Conservation (phyloP, 2,113 vertebrate species). For the Bubo bubo region DNA sequence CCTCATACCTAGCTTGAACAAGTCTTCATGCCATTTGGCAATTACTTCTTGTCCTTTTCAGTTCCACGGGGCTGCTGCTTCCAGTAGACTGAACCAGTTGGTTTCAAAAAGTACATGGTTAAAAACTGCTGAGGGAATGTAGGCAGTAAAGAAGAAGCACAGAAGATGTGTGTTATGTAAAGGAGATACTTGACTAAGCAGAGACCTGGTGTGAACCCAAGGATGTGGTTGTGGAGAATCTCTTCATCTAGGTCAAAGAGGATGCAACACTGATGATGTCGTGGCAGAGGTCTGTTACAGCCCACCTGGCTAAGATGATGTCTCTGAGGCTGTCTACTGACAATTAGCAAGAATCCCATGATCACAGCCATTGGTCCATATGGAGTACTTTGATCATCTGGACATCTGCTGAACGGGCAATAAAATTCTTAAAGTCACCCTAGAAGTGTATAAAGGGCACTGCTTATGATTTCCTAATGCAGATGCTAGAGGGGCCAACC, state of each 20-base stretch:
- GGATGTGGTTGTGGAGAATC: not conserved
- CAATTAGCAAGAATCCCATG: not conserved
- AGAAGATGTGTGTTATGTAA: not conserved
- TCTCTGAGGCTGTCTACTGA: not conserved
- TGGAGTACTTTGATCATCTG: not conserved
- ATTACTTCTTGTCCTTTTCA: not conserved
- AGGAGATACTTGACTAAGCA: not conserved
- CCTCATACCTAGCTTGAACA: not conserved
- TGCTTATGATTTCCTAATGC: not conserved
- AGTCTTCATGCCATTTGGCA: not conserved
- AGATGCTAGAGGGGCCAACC: accelerated
- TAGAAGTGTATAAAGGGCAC: not conserved
- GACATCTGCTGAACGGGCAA: not conserved
- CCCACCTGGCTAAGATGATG: not conserved
- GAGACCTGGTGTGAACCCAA: not conserved
- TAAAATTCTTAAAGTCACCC: accelerated
- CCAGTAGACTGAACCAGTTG: not conserved
- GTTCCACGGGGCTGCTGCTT: not conserved
- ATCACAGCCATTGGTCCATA: not conserved
- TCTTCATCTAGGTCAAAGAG: not conserved
- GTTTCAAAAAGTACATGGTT: not conserved
- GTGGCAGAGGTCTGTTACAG: not conserved
- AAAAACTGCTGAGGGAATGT: not conserved
- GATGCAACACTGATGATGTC: not conserved
- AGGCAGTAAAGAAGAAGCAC: not conserved